A percentile compares a stretch with the other conserved stretches of the same genome.
Evolutionary conservation across 2,113 vertebrate genomes (phyloP).

Genomic region (Archilochus colubris): DNA sequence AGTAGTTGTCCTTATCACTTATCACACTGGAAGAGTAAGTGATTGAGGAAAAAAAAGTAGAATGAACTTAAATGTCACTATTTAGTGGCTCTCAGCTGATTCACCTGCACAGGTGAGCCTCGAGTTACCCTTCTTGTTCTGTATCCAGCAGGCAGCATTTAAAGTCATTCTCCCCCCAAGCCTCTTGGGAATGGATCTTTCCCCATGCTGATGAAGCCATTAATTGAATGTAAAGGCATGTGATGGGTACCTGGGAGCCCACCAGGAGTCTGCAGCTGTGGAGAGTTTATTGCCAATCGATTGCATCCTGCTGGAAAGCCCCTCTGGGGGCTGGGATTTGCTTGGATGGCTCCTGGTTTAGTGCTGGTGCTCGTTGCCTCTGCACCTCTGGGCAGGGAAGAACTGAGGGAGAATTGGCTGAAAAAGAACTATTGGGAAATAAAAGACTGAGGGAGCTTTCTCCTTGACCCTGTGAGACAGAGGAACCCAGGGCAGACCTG

Average conservation of each 20-base stretch:
- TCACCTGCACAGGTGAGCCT: neutral
- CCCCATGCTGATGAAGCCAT: neutral
- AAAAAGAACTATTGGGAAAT: neutral
- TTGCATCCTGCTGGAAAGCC: neutral
- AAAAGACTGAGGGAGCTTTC: neutral
- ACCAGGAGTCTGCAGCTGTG: neutral
- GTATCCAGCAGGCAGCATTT: neutral
- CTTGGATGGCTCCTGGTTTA: neutral
- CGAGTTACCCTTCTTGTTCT: neutral
- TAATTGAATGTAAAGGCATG: slow-evolving; percentile 22
- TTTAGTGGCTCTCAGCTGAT: neutral
- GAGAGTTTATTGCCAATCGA: neutral
- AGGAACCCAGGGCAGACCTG: neutral
- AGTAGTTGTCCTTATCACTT: neutral
- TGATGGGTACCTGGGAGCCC: neutral
- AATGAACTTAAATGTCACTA: neutral
- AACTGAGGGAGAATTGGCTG: neutral
- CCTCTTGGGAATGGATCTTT: neutral
- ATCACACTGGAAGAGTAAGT: neutral
- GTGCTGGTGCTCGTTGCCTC: neutral
- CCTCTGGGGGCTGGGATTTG: neutral
- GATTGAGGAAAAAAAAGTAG: neutral
- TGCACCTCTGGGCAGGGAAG: neutral
- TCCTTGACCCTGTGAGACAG: neutral
- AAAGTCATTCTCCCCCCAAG: neutral